A percentile compares a stretch with the other conserved stretches of the same genome.
These are phyloP conservation scores for Globicephala melas DNA, from an alignment of 2,113 vertebrate genomes.

Conservation along the genomic window DNA sequence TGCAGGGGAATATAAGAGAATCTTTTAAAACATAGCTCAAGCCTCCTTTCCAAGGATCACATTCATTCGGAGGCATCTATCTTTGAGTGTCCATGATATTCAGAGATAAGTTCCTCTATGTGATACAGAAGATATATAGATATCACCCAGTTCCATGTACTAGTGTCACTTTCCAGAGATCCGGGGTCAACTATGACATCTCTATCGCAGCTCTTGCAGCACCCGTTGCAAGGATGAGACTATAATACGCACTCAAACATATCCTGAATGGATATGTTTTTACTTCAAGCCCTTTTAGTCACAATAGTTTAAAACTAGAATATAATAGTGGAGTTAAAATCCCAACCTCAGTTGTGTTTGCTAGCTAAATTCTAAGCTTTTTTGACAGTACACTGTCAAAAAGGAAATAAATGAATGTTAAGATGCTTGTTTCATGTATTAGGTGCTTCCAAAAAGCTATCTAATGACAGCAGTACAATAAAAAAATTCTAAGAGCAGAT, in stretches of 20 bases:
- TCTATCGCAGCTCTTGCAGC: not conserved
- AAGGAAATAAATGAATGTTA: not conserved
- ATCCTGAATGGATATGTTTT: not conserved
- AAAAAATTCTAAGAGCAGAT: constrained; percentile 10
- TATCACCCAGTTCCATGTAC: not conserved
- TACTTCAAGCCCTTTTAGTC: not conserved
- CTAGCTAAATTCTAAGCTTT: constrained; percentile 28
- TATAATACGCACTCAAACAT: not conserved
- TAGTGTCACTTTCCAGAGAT: not conserved
- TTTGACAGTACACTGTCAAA: constrained; percentile 43
- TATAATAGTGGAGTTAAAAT: constrained; percentile 23
- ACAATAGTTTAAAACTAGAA: constrained; percentile 10
- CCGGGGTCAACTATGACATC: not conserved
- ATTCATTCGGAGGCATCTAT: not conserved
- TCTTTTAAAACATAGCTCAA: not conserved
- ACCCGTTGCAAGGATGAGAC: not conserved
- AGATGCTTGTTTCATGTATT: not conserved
- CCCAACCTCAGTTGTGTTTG: not conserved
- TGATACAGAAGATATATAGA: not conserved
- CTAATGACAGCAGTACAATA: constrained; percentile 30
- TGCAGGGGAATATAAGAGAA: not conserved
- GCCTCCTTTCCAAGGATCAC: not conserved
- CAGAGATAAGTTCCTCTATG: not conserved
- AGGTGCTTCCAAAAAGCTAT: constrained; percentile 13
- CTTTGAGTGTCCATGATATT: not conserved